Evolutionary conservation across 2,888 invertebrate species (phyloP), one percentile per base, ranked within the genome.

Genomic region (Dicranocentrus wangi): DNA sequence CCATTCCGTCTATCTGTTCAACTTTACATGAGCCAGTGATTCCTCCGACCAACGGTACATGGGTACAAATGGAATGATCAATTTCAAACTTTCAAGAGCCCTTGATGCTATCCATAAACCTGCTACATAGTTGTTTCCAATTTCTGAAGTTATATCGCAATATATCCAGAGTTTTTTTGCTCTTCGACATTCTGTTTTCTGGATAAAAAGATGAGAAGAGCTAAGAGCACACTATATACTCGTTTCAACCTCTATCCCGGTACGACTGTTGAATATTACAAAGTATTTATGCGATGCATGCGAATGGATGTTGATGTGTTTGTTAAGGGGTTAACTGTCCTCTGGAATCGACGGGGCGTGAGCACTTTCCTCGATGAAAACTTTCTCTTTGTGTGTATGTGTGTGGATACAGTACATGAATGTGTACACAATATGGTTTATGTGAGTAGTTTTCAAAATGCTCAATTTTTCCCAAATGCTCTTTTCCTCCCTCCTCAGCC

Each of bases 321-420:
- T 80, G 79, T 72, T 72, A 80, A 72, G 68, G 71, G 79, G 79
- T 72, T 80, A 80, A 80, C 71, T 80, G 72, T 72, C 79, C 71
- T 72, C 71, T 72, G 79, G 32, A 80, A 80, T 80, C 71, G 79
- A 72, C 79, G 72, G 79, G 79, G 79, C 72, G 79, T 80, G 79
- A 80, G 72, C 66, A 72, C 79, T 80, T 71, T 79, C 43, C 66
- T 27, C 66, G 32, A 72, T 80, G 72, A 71, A 72, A 72, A 72
- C 71, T 71, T 79, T 71, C 51, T 43, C 79, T 27, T 51, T 28
- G 13, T 42, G 65, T 32, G 27, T 58, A 47, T 61, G 23, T 51
- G 58, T 58, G n/a, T 61, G 21, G 47, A 60, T 43, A 39, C 17
- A 60, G 21, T 19, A 13, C n/a, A n/a, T n/a, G n/a, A n/a, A n/a